Base-by-base conservation (phyloP, 2,113 vertebrate species). In the Eudyptes chrysolophus region DNA sequence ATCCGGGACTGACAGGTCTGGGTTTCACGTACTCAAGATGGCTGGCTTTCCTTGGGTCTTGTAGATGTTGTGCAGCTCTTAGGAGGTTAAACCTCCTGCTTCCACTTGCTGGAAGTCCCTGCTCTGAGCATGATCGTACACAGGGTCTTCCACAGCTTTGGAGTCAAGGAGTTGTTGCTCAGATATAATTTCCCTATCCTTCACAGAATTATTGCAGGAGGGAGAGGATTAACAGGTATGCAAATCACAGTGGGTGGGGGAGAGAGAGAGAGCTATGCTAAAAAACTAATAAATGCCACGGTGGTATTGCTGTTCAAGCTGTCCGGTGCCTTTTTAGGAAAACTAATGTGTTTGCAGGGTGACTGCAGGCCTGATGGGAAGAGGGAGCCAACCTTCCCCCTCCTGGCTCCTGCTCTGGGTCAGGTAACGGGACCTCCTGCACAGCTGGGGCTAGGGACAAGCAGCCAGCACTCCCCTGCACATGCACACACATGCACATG, bases 191-290 rank as follows among this genome's bases (percentile, higher is more conserved):
- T 94, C 46, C 66, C 70, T 65, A 24, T 38, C 84, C 89, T 93
- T 92, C 96, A 84, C 58, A 85, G 93, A 89, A 82, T 94, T 95
- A 90, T 80, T 96, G 95, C 91, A 87, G 94, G 89, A 96, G 75
- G 75, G 55, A 97, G 78, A 91, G 89, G 89, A 96, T 97, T 95
- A 97, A 58, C 82, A 95, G 91, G 81, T 95, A 95, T 88, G 93
- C 89, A 97, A 92, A 94, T 93, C 87, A 52, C 75, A 85, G 61
- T 8, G n/a, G 75, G 71, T 46, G 60, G 36, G 58, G 49, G 75
- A 92, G 80, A 65, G n/a, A 96, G 71, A 26, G 30, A 60, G 32
- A 51, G 71, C 78, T 44, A 18, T 83, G 71, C 82, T 97, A 75
- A 97, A 96, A 96, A 95, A 95, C 94, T 96, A 94, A 96, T 96